A percentile compares a stretch with the other conserved stretches of the same genome.
phyloP scores from a whole-genome alignment of 2,888 invertebrate species.

The Lochmaea capreae region DNA sequence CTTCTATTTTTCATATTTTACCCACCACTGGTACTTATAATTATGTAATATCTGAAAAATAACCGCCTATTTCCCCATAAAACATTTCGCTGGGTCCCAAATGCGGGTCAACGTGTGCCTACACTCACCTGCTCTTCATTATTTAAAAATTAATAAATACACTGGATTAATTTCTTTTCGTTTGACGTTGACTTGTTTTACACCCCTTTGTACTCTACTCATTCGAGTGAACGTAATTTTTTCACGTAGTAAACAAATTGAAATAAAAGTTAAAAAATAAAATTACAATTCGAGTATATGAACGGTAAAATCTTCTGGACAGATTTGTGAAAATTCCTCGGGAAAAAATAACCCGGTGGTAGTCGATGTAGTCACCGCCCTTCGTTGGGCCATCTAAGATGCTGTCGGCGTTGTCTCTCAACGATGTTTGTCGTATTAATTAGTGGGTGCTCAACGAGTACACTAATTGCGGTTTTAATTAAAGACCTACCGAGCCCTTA shows the following conservation, averaged over 20 bases:
- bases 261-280: no score
- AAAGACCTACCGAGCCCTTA: conserved; percentile 61
- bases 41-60: conserved; percentile 17
- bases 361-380: no score
- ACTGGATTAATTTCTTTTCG: not conserved
- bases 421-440: conserved; percentile 60
- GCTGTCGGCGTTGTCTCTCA: conserved; percentile 31
- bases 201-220: no score
- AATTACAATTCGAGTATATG: no score
- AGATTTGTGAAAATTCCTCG: no score
- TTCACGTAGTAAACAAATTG: no score
- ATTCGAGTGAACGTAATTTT: no score
- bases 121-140: conserved; percentile 54
- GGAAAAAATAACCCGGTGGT: no score
- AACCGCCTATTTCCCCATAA: conserved; percentile 52
- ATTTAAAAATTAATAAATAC: conserved; percentile 35
- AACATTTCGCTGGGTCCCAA: conserved; percentile 40
- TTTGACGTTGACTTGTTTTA: no score
- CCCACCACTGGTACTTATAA: conserved; percentile 4
- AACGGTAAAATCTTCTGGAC: no score
- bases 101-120: conserved; percentile 43
- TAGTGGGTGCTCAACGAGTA: conserved; percentile 63
- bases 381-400: conserved; percentile 12
- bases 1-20: not conserved
- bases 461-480: conserved; percentile 66